Percentiles rank a stretch among this genome's conserved stretches.
Evolutionary conservation across 2,888 invertebrate species (phyloP).

Genomic region (Dicyrtomina minuta): DNA sequence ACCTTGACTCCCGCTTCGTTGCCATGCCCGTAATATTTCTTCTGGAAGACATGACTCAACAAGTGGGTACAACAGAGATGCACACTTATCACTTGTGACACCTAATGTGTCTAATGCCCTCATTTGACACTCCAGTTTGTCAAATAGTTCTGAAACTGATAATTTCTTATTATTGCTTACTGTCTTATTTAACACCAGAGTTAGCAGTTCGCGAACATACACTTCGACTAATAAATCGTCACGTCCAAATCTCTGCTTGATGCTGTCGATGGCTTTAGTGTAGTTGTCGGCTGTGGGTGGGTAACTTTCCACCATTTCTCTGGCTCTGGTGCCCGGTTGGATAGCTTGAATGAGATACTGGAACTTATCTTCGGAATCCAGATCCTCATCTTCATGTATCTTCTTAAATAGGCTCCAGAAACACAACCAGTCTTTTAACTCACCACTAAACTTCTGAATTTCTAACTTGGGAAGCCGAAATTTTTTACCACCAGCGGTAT

Average conservation of each 20-base stretch:
- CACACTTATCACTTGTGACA: background rate
- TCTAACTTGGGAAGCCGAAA: no score
- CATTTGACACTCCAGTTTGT: background rate
- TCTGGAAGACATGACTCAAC: no score
- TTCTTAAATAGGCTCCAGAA: background rate
- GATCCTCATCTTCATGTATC: background rate
- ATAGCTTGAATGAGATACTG: background rate
- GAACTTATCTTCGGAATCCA: background rate
- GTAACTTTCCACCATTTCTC: background rate
- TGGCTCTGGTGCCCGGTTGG: no score
- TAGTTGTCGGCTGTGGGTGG: slow-evolving; percentile 6
- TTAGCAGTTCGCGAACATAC: background rate
- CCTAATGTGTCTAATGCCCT: background rate
- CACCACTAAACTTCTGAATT: no score
- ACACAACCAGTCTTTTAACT: background rate
- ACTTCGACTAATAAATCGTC: background rate
- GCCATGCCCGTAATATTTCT: no score
- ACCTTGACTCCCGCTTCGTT: no score
- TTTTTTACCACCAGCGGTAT: no score
- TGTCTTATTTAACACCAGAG: background rate
- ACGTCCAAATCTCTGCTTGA: background rate
- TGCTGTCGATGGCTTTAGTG: background rate
- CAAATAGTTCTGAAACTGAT: background rate
- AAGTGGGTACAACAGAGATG: background rate
- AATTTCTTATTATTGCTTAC: background rate